Evolutionary conservation across 2,888 invertebrate species (phyloP), one percentile per base, ranked within the genome.

Genomic region (Glaucopsyche alexis): DNA sequence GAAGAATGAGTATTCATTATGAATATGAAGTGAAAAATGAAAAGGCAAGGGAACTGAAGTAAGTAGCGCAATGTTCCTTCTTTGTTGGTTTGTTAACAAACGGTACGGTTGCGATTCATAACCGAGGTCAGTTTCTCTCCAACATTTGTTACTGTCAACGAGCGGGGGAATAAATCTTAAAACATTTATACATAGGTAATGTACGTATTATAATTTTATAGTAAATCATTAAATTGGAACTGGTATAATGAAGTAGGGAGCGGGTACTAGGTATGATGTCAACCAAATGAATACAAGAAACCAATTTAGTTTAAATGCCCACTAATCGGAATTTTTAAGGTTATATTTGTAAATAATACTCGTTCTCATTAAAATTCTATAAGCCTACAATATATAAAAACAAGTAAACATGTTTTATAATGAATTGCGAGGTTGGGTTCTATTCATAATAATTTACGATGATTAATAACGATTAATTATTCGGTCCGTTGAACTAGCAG

Each of bases 81-180:
- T 69, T 69, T 69, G 69, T 69, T 69, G 19, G 49, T 47, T 29
- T 49, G 69, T 49, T 69, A 47, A 69, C 69, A 69, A 29, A 69
- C 49, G 49, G 70, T 13, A 60, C 69, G 60, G 60, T 71, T 71
- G 75, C 74, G 64, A 73, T 72, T 49, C 49, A 49, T 38, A 69
- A 69, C 66, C 74, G 74, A 78, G 78, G 78, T 73, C 77, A 64
- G 76, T 74, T 76, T 71, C 77, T 73, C 75, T 76, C 71, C 69
- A 71, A 76, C 77, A 78, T 77, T 78, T 73, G 78, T 60, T 75
- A 78, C 75, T 76, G 77, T 76, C 75, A 75, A 75, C 71, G 42
- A 9, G 40, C 16, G n/a, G n/a, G 19, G 11, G 40, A 16, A 66
- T 6, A 3, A 66, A 42, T 45, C 11, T 38, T n/a, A 16, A 42